Evolutionary conservation across 1,140 invertebrate genomes (phyloP).

Genomic region (Rhagoletis pomonella): DNA sequence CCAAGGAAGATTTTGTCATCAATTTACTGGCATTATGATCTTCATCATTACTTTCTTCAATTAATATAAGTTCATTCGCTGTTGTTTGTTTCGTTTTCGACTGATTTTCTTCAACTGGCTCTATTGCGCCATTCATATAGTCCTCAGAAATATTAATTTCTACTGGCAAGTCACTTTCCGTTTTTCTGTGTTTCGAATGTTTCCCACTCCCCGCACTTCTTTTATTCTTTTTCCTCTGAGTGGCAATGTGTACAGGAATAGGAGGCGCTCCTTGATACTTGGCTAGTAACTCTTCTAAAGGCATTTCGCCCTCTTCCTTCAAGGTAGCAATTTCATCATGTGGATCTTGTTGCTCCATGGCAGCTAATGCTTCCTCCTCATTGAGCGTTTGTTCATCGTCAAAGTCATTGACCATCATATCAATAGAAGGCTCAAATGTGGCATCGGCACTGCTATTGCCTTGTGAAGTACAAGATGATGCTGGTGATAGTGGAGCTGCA

Average conservation of each 20-base stretch:
- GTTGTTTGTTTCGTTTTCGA: neutral
- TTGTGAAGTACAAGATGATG: constrained; percentile 38
- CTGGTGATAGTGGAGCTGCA: constrained; percentile 53
- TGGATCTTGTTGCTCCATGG: constrained; percentile 85
- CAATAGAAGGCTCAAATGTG: constrained; percentile 82
- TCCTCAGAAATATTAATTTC: neutral
- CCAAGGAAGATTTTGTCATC: neutral
- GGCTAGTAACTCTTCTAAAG: constrained; percentile 91
- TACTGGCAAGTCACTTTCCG: neutral
- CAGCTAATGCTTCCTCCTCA: constrained; percentile 95
- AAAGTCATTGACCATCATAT: constrained; percentile 97
- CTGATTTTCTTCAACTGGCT: neutral
- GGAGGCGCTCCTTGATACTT: constrained; percentile 63
- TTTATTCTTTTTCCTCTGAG: constrained; percentile 10
- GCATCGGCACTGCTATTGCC: constrained; percentile 59
- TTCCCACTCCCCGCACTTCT: neutral
- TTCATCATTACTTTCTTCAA: constrained; percentile 55
- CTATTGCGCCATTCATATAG: neutral
- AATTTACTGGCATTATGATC: constrained; percentile 61
- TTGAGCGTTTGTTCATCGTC: constrained; percentile 96
- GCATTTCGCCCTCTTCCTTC: constrained; percentile 93
- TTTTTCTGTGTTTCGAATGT: constrained; percentile 48
- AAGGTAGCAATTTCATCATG: constrained; percentile 91
- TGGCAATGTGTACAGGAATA: neutral
- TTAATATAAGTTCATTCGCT: constrained; percentile 29